phyloP scores from a whole-genome alignment of 1,140 invertebrate genomes.

The Drosophila truncata region DNA sequence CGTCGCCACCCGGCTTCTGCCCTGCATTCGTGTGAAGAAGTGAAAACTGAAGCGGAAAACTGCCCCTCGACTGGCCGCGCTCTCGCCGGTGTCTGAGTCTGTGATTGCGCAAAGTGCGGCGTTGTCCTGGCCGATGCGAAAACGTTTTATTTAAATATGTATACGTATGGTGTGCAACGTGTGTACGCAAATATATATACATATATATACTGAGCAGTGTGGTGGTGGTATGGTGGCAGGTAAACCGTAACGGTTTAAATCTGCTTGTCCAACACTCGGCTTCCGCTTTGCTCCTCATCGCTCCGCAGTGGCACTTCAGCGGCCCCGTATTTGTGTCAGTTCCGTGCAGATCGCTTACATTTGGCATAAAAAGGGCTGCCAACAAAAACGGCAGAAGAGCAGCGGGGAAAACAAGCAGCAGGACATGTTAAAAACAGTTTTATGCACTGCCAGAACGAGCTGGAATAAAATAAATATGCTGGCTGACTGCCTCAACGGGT shows the following conservation, averaged over 20 bases:
- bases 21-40: slow-evolving; percentile 9
- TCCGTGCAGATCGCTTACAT: slow-evolving; percentile 76
- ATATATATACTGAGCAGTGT: slow-evolving; percentile 18
- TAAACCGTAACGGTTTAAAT: slow-evolving; percentile 82
- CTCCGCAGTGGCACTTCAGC: slow-evolving; percentile 25
- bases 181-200: slow-evolving; percentile 33
- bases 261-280: slow-evolving; percentile 65
- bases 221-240: slow-evolving; percentile 62
- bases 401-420: slow-evolving; percentile 43
- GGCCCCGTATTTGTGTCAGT: slow-evolving; percentile 67
- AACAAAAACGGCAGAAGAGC: slow-evolving; percentile 22
- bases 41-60: slow-evolving; percentile 27
- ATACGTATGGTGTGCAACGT: slow-evolving; percentile 9
- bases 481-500: slow-evolving; percentile 33
- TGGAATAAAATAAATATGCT: slow-evolving; percentile 80
- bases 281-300: slow-evolving; percentile 9
- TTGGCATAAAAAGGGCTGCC: slow-evolving; percentile 77
- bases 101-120: slow-evolving; percentile 77
- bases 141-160: slow-evolving; percentile 79
- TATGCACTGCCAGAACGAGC: slow-evolving; percentile 75
- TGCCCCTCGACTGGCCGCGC: slow-evolving; percentile 25
- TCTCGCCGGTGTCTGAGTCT: slow-evolving; percentile 25
- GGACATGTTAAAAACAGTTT: slow-evolving; percentile 76
- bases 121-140: slow-evolving; percentile 71
- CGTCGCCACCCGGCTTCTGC: slow-evolving; percentile 8